Percentiles rank a stretch among this genome's conserved stretches.
phyloP scores from a whole-genome alignment of 2,113 vertebrate species.

The Anolis sagrei region DNA sequence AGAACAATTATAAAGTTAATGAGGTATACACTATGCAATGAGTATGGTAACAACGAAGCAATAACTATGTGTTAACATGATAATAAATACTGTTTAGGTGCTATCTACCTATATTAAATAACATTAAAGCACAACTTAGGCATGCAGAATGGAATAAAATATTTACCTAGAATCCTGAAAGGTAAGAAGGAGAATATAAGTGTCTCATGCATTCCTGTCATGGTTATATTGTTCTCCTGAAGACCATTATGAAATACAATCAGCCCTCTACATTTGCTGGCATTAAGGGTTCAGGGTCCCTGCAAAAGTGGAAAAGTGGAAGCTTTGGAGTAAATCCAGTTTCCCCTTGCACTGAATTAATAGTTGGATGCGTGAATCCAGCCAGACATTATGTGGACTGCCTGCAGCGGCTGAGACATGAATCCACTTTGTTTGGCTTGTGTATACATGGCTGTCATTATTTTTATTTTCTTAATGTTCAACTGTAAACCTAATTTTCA shows the following conservation, averaged over 20 bases:
- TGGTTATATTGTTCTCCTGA: background rate
- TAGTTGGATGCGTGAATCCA: no score
- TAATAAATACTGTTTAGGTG: constrained; percentile 11
- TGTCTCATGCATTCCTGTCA: background rate
- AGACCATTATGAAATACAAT: background rate
- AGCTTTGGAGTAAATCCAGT: no score
- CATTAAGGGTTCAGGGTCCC: no score
- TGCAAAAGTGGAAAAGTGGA: no score
- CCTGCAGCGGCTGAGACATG: no score
- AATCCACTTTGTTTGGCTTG: no score
- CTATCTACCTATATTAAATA: constrained; percentile 34
- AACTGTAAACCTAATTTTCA: no score
- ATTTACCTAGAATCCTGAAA: constrained; percentile 25
- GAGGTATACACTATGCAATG: constrained; percentile 20
- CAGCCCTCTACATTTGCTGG: no score
- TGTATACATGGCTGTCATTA: no score
- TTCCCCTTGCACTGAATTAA: no score
- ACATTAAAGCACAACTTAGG: constrained; percentile 23
- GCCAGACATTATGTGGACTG: background rate
- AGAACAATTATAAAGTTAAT: constrained; percentile 48
- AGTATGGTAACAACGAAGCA: constrained; percentile 26
- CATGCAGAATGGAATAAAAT: constrained; percentile 27
- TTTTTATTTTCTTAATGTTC: no score
- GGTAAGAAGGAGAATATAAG: background rate
- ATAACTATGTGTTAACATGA: constrained; percentile 45